phyloP scores from a whole-genome alignment of 2,113 vertebrate species.

The Rousettus leschenaultii region DNA sequence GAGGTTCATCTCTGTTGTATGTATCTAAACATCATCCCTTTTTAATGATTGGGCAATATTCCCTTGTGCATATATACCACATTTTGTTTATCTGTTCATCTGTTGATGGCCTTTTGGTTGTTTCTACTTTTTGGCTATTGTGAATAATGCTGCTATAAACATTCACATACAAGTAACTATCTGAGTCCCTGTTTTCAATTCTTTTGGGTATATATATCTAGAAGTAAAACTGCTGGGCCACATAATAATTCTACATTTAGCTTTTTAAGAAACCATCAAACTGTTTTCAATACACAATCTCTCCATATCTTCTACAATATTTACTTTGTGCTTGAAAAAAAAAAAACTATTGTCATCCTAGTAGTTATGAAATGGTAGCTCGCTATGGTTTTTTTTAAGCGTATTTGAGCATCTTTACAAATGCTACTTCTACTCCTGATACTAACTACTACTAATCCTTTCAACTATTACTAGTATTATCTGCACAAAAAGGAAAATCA shows the following conservation, averaged over 20 bases:
- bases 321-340: neutral
- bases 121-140: neutral
- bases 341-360: neutral
- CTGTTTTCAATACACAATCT: neutral
- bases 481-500: neutral
- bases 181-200: neutral
- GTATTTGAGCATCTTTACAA: neutral
- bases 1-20: neutral
- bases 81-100: neutral
- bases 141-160: neutral
- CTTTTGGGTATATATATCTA: neutral
- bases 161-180: neutral
- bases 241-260: neutral
- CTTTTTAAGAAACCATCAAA: neutral
- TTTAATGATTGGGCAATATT: neutral
- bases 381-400: neutral
- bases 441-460: neutral
- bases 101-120: neutral
- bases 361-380: neutral
- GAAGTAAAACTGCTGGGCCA: neutral
- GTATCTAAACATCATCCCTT: neutral
- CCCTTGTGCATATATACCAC: neutral
- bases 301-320: neutral
- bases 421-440: neutral
- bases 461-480: neutral